Conservation (phyloP, 2,888 invertebrate species). For the Zeuzera pyrina region DNA sequence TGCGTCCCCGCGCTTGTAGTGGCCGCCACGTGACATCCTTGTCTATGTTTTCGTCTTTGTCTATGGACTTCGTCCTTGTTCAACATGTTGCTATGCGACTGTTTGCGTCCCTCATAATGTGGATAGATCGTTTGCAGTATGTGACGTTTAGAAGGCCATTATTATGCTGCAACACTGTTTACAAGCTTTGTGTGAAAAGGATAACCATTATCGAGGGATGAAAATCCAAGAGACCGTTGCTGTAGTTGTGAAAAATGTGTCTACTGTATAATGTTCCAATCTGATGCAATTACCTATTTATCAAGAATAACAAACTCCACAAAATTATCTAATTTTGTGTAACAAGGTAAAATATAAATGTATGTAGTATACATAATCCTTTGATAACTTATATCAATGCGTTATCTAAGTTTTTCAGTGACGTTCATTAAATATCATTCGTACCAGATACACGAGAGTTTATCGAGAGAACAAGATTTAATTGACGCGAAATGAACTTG, state of each 20-base stretch:
- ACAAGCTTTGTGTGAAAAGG: conserved; percentile 29
- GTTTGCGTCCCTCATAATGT: conserved; percentile 20
- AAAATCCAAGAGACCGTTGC: no score
- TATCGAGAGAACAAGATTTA: no score
- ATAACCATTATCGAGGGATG: no score
- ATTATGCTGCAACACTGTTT: conserved; percentile 33
- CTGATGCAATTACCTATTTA: no score
- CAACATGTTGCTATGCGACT: conserved; percentile 22
- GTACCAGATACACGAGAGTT: no score
- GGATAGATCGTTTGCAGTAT: conserved; percentile 27
- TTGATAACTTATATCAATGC: background rate
- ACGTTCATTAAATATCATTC: background rate
- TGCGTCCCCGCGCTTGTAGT: conserved; percentile 9
- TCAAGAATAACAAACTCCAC: no score
- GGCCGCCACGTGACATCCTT: conserved; percentile 10
- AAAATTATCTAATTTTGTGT: no score
- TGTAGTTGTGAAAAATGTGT: no score
- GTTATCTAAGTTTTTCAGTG: background rate
- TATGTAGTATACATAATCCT: background rate
- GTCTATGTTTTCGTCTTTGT: conserved; percentile 13
- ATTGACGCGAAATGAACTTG: no score
- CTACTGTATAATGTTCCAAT: no score
- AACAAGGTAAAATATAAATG: no score
- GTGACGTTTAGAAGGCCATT: conserved; percentile 46
- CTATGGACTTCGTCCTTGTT: conserved; percentile 15